Conservation (phyloP, 2,888 invertebrate species). For the Congeria kusceri region DNA sequence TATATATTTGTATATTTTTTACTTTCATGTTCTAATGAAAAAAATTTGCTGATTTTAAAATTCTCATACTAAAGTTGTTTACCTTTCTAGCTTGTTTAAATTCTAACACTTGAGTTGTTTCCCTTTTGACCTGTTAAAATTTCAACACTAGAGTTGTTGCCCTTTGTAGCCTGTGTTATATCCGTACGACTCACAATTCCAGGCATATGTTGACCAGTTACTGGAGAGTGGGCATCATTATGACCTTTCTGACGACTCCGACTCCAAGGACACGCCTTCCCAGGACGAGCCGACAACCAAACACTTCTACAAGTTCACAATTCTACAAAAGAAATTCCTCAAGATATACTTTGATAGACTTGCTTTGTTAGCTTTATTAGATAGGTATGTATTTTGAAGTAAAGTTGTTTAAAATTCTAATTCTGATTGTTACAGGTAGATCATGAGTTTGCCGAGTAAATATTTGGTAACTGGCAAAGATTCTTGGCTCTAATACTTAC, state of each 20-base stretch:
- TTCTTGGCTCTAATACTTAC: too few species aligned
- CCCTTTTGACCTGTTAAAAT: too few species aligned
- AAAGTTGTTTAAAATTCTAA: neutral
- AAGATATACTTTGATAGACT: slow-evolving; percentile 97
- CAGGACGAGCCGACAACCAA: slow-evolving; percentile 83
- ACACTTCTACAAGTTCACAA: slow-evolving; percentile 91
- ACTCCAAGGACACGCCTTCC: slow-evolving; percentile 71
- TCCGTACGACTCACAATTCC: slow-evolving; percentile 25
- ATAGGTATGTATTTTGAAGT: slow-evolving; percentile 86
- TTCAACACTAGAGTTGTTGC: too few species aligned
- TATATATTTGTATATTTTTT: too few species aligned
- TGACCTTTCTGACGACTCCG: slow-evolving; percentile 74
- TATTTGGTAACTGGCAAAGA: too few species aligned
- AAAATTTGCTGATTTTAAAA: too few species aligned
- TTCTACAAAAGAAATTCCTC: slow-evolving; percentile 86
- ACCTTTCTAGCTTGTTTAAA: too few species aligned
- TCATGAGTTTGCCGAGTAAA: too few species aligned
- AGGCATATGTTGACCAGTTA: slow-evolving; percentile 76
- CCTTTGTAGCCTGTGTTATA: neutral
- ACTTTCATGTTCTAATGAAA: too few species aligned
- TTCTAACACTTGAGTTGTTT: too few species aligned
- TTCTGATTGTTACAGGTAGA: neutral
- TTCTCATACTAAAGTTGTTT: too few species aligned
- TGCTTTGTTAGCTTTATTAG: slow-evolving; percentile 95
- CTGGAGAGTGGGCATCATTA: slow-evolving; percentile 68